phyloP scores from a whole-genome alignment of 1,140 invertebrate genomes.

The Lordiphosa clarofinis region DNA sequence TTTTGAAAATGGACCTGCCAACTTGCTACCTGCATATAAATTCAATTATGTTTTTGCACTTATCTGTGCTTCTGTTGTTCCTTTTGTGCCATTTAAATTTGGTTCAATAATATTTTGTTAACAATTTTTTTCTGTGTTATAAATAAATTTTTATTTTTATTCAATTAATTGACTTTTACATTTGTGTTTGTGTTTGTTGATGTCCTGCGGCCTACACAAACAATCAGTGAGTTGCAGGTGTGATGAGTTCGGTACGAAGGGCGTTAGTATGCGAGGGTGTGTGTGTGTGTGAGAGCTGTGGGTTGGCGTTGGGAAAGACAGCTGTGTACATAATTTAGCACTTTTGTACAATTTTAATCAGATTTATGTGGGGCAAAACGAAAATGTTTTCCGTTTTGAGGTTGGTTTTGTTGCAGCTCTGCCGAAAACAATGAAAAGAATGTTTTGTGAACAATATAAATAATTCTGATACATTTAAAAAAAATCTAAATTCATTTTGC shows the following conservation, averaged over 20 bases:
- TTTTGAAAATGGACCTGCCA: constrained; percentile 4
- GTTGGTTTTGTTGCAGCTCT: constrained; percentile 4
- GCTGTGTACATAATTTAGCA: constrained; percentile 16
- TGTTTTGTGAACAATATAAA: no score
- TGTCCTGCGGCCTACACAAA: constrained; percentile 8
- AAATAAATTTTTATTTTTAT: constrained; percentile 50
- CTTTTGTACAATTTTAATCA: constrained; percentile 15
- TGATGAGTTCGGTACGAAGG: background rate
- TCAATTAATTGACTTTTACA: constrained; percentile 69
- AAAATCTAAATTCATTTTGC: no score
- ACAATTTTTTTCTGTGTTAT: constrained; percentile 15
- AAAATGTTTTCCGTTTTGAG: constrained; percentile 13
- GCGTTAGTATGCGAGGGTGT: constrained; percentile 3
- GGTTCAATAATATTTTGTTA: constrained; percentile 29
- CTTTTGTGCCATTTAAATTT: constrained; percentile 43
- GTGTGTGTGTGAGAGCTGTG: constrained; percentile 6
- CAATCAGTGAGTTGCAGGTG: constrained; percentile 5
- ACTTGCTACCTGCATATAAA: constrained; percentile 34
- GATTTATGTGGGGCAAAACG: constrained; percentile 15
- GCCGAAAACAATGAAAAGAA: constrained; percentile 3
- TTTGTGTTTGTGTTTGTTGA: constrained; percentile 25
- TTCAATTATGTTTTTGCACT: constrained; percentile 70
- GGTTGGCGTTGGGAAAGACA: constrained; percentile 6
- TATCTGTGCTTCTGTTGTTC: constrained; percentile 32
- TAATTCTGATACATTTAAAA: no score